Evolutionary conservation across 1,140 invertebrate species (phyloP).

Genomic region (Heterodera carotae): DNA sequence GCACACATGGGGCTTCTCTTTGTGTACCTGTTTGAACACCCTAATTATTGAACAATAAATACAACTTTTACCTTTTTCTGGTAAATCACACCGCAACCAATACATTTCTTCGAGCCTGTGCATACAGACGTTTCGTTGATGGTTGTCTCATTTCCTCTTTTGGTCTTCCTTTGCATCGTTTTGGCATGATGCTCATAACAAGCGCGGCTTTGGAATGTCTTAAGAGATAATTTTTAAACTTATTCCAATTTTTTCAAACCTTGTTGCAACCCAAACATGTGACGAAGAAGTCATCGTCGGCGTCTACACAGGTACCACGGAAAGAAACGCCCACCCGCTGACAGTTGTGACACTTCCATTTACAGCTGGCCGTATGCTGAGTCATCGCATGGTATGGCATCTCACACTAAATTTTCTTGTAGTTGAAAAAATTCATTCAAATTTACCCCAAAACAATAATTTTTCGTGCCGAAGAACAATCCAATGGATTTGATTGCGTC

Average conservation of each 20-base stretch:
- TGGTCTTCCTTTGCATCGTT: neutral
- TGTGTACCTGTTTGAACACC: neutral
- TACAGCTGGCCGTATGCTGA: neutral
- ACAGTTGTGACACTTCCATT: neutral
- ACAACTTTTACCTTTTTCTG: neutral
- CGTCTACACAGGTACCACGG: neutral
- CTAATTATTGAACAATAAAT: neutral
- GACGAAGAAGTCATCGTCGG: neutral
- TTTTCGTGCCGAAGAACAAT: neutral
- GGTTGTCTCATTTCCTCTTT: neutral
- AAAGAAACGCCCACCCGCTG: neutral
- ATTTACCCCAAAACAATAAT: neutral
- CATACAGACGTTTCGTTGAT: neutral
- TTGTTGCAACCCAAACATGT: neutral
- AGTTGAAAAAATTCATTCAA: neutral
- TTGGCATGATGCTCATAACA: neutral
- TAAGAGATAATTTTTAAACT: neutral
- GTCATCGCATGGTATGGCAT: neutral
- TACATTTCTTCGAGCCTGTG: neutral
- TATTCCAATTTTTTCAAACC: neutral
- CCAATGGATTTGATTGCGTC: neutral
- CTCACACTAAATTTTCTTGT: neutral
- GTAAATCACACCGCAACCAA: neutral
- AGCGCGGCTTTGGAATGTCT: neutral
- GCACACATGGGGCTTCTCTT: neutral